Evolutionary conservation across 2,797 vertebrate genomes (phyloP).

Genomic region (Anolis apletophallus): DNA sequence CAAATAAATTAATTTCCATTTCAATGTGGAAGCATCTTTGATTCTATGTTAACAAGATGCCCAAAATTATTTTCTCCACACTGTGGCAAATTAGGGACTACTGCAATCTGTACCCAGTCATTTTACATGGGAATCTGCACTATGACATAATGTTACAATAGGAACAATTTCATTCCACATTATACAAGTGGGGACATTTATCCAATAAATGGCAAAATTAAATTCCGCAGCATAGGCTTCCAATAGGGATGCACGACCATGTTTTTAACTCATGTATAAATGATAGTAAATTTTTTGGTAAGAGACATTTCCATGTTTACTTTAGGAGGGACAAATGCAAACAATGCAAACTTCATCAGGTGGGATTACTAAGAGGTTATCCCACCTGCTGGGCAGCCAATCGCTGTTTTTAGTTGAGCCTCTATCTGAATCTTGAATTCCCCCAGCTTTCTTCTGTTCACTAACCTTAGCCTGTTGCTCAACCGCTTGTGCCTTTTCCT

Average conservation of each 20-base stretch:
- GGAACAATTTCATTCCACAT: background rate
- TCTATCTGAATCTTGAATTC: slow-evolving; percentile 90
- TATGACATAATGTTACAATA: background rate
- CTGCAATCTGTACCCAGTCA: background rate
- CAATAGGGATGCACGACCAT: background rate
- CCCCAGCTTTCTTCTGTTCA: slow-evolving; percentile 87
- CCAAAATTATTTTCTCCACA: slow-evolving; percentile 8
- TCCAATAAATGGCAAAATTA: slow-evolving; percentile 15
- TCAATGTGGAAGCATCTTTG: slow-evolving; percentile 38
- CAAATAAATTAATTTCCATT: slow-evolving; percentile 20
- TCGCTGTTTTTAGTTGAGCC: slow-evolving; percentile 88
- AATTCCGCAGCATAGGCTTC: slow-evolving; percentile 30
- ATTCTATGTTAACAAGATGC: background rate
- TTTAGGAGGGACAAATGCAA: slow-evolving; percentile 50
- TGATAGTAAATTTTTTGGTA: background rate
- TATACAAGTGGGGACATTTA: background rate
- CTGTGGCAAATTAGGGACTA: slow-evolving; percentile 10
- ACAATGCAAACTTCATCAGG: slow-evolving; percentile 64
- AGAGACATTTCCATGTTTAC: slow-evolving; percentile 36
- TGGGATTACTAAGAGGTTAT: slow-evolving; percentile 64
- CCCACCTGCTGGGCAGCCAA: slow-evolving; percentile 90
- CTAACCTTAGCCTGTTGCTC: slow-evolving; percentile 95
- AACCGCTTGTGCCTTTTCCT: slow-evolving; percentile 95
- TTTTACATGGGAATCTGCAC: slow-evolving; percentile 8
- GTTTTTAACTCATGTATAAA: slow-evolving; percentile 5